phyloP scores from a whole-genome alignment of 1,140 invertebrate genomes.

The Venustaconcha ellipsiformis region DNA sequence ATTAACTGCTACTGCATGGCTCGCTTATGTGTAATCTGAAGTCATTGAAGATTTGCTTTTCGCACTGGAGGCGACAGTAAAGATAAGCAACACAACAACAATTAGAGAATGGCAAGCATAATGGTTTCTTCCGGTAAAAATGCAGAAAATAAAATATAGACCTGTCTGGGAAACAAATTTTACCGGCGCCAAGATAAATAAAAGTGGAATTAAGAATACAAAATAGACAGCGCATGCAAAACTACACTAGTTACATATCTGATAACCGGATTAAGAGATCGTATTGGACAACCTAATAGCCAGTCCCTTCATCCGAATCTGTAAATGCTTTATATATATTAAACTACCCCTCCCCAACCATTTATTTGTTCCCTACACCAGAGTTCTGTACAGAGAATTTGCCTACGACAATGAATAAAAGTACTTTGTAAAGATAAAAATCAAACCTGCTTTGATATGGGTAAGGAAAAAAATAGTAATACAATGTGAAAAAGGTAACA shows the following conservation, averaged over 20 bases:
- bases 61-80: conserved; percentile 25
- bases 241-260: neutral
- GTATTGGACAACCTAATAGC: neutral
- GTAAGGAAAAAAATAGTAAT: conserved; percentile 3
- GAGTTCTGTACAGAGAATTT: conserved; percentile 11
- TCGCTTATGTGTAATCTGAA: conserved; percentile 35
- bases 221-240: neutral
- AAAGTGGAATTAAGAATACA: conserved; percentile 8
- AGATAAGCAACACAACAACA: conserved; percentile 21
- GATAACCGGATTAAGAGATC: neutral
- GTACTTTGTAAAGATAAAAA: neutral
- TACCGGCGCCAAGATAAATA: conserved; percentile 2
- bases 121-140: conserved; percentile 27
- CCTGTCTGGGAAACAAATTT: conserved; percentile 23
- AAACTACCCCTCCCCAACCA: neutral
- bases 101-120: conserved; percentile 33
- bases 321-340: conserved; percentile 2
- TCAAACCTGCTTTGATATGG: neutral
- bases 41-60: conserved; percentile 29
- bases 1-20: conserved; percentile 35
- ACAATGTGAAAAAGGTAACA: neutral
- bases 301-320: conserved; percentile 2
- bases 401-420: neutral
- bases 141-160: conserved; percentile 19
- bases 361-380: conserved; percentile 8